phyloP scores from a whole-genome alignment of 2,113 vertebrate species.

The Hippocampus zosterae region DNA sequence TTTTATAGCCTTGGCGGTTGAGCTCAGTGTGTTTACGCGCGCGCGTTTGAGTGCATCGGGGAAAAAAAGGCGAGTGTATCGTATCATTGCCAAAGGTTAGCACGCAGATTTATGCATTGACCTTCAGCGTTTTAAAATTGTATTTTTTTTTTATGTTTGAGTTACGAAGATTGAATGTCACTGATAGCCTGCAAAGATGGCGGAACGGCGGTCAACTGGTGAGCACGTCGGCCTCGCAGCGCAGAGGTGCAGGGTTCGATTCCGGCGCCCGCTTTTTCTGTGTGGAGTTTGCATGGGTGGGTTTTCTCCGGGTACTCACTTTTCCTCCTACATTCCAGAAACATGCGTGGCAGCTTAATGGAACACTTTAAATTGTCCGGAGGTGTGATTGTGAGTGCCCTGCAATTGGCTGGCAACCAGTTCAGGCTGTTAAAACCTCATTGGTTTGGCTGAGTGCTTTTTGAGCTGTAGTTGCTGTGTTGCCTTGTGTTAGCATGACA shows the following conservation, averaged over 20 bases:
- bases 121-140: not conserved
- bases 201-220: not conserved
- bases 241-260: too few species aligned
- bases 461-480: not conserved
- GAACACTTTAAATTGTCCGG: too few species aligned
- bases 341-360: too few species aligned
- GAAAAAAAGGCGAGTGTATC: not conserved
- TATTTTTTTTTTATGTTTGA: too few species aligned
- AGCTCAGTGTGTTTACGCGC: slow-evolving; percentile 10
- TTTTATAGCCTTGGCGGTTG: not conserved
- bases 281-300: too few species aligned
- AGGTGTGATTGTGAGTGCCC: too few species aligned
- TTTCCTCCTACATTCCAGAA: too few species aligned
- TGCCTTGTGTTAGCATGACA: not conserved
- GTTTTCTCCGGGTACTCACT: too few species aligned
- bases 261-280: too few species aligned
- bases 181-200: not conserved
- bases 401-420: too few species aligned
- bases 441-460: not conserved
- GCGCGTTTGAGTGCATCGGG: slow-evolving; percentile 2
- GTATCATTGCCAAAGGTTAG: not conserved
- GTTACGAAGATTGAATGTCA: too few species aligned
- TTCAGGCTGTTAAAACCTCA: not conserved
- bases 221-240: too few species aligned
- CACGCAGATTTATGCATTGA: not conserved